Evolutionary conservation across 2,113 vertebrate species (phyloP).

Genomic region (Mesoclemmys tuberculata): DNA sequence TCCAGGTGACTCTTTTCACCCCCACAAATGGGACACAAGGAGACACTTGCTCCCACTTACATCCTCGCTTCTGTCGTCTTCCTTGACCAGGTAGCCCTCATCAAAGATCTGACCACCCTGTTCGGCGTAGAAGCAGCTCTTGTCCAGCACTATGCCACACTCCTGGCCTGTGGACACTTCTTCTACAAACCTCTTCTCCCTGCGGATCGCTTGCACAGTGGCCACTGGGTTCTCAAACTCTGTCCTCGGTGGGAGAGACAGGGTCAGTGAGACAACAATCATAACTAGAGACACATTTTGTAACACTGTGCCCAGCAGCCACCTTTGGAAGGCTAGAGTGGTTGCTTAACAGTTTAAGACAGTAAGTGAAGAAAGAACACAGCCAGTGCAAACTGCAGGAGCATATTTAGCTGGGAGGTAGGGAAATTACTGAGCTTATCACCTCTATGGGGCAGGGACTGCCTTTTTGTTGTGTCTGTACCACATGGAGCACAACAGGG

Average conservation of each 20-base stretch:
- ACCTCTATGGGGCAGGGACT: background rate
- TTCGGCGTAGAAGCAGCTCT: conserved; percentile 95
- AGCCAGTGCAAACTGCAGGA: background rate
- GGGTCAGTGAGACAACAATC: background rate
- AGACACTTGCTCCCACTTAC: conserved; percentile 75
- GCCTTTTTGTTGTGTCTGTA: background rate
- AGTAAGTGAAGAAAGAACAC: background rate
- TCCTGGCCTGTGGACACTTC: conserved; percentile 92
- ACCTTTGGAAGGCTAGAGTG: background rate
- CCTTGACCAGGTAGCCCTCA: conserved; percentile 92
- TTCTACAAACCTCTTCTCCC: conserved; percentile 90
- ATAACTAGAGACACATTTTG: background rate
- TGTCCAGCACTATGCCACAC: conserved; percentile 93
- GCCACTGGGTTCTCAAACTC: conserved; percentile 84
- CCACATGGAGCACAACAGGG: background rate
- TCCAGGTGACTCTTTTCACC: background rate
- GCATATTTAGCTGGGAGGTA: background rate
- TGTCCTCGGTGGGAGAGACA: conserved; percentile 55
- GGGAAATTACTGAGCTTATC: background rate
- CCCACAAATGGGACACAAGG: background rate
- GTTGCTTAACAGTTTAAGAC: background rate
- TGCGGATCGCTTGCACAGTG: conserved; percentile 90
- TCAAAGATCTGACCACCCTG: conserved; percentile 97
- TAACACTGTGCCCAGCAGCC: background rate
- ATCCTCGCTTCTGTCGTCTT: conserved; percentile 88